phyloP scores from a whole-genome alignment of 2,888 invertebrate genomes.

The Drosophila cognata region DNA sequence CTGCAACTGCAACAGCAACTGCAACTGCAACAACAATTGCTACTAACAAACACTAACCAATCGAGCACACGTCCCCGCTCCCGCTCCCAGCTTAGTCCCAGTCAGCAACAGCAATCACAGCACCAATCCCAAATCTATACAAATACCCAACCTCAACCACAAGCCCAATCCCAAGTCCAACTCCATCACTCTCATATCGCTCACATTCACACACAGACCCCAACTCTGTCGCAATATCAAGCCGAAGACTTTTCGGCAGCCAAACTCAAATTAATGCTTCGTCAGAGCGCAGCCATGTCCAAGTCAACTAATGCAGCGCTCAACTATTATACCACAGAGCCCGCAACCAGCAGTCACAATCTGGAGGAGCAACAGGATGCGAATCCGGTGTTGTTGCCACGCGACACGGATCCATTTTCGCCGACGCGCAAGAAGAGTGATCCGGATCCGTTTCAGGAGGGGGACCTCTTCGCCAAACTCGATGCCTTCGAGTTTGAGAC shows the following conservation, averaged over 20 bases:
- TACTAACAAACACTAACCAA: slow-evolving; percentile 44
- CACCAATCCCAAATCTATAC: slow-evolving; percentile 7
- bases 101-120: slow-evolving; percentile 6
- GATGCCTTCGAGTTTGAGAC: slow-evolving; percentile 85
- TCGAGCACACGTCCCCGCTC: slow-evolving; percentile 18
- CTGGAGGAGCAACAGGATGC: slow-evolving; percentile 60
- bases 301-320: slow-evolving; percentile 74
- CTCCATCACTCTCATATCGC: slow-evolving; percentile 25
- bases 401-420: slow-evolving; percentile 85
- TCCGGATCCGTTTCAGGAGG: slow-evolving; percentile 91
- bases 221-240: slow-evolving; percentile 27
- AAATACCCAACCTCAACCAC: background rate
- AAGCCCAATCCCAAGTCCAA: background rate
- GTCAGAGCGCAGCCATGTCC: slow-evolving; percentile 44
- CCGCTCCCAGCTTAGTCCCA: slow-evolving; percentile 49
- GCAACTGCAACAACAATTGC: slow-evolving; percentile 31
- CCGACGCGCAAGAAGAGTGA: slow-evolving; percentile 86
- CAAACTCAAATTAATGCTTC: slow-evolving; percentile 69
- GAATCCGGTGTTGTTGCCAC: slow-evolving; percentile 84
- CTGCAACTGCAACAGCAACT: slow-evolving; percentile 38
- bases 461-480: slow-evolving; percentile 84
- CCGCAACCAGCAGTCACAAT: slow-evolving; percentile 27
- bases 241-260: slow-evolving; percentile 66
- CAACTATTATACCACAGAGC: slow-evolving; percentile 81
- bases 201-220: slow-evolving; percentile 24